A percentile compares a stretch with the other conserved stretches of the same genome.
These are phyloP conservation scores for Cotesia chilonis DNA, from an alignment of 1,140 invertebrate species.

Conservation along the genomic window DNA sequence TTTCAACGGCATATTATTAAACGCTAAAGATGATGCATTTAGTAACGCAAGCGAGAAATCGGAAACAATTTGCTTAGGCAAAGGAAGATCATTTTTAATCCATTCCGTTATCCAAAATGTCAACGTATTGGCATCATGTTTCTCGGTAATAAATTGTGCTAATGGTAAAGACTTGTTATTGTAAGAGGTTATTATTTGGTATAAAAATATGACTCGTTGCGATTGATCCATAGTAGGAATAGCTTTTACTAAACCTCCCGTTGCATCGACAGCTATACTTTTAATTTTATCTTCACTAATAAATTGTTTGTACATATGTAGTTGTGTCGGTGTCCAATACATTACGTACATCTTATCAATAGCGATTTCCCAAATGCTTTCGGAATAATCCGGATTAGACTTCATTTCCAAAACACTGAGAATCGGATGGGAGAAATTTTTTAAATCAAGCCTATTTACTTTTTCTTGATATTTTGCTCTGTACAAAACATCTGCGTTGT, in stretches of 20 bases:
- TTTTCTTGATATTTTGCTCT: slow-evolving; percentile 29
- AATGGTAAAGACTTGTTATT: slow-evolving; percentile 29
- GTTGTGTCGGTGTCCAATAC: slow-evolving; percentile 35
- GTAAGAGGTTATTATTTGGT: slow-evolving; percentile 30
- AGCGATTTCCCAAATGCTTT: slow-evolving; percentile 24
- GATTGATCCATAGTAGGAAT: slow-evolving; percentile 32
- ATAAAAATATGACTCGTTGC: slow-evolving; percentile 28
- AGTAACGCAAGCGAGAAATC: slow-evolving; percentile 37
- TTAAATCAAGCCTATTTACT: slow-evolving; percentile 30
- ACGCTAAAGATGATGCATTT: slow-evolving; percentile 29
- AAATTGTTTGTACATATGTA: slow-evolving; percentile 25
- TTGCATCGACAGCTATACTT: slow-evolving; percentile 35
- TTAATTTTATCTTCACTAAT: slow-evolving; percentile 22
- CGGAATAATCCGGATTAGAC: slow-evolving; percentile 17
- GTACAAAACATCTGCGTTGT: slow-evolving; percentile 20
- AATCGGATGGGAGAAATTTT: slow-evolving; percentile 7
- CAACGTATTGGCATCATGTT: slow-evolving; percentile 36
- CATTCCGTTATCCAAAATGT: slow-evolving; percentile 35
- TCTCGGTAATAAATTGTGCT: slow-evolving; percentile 30
- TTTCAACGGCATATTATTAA: slow-evolving; percentile 26
- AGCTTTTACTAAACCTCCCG: slow-evolving; percentile 31
- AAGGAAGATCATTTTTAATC: slow-evolving; percentile 24
- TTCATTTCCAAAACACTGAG: slow-evolving; percentile 22
- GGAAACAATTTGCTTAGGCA: slow-evolving; percentile 30
- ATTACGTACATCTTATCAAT: slow-evolving; percentile 30